Evolutionary conservation across 2,113 vertebrate genomes (phyloP), one percentile per base, ranked within the genome.

Genomic region (Zeus faber): DNA sequence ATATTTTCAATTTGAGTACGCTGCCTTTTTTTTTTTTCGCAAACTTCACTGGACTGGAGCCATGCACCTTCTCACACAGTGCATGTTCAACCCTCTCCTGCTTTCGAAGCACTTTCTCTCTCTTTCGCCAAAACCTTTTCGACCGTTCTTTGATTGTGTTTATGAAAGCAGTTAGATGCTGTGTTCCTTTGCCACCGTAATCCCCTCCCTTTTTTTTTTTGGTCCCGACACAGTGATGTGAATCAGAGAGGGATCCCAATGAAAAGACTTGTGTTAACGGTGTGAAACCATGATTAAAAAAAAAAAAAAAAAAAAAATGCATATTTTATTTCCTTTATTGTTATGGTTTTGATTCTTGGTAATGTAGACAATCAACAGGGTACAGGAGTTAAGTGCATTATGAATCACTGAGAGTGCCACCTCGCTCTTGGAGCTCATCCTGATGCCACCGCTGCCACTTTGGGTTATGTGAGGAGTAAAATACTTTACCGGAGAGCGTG

Each of bases 321-420:
- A 80, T 85, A 80, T 86, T 74, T 78, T 77, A 79, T 85, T 86
- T 81, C 77, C 33, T 84, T 85, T 84, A 79, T 65, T 79, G 62
- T 67, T 25, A 23, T 80, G 62, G n/a, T n/a, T 80, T 84, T 80
- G 71, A 80, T 85, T 82, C 76, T 63, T 44, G 63, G 71, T 85
- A 87, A 88, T 82, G 82, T 72, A 79, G 72, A 88, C 84, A 87
- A 87, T 88, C 81, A 86, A 76, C 73, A 79, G 77, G 75, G 79
- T 74, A 84, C 79, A 74, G 67, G 81, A 84, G 79, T 87, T 89
- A 89, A 90, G 80, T 88, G 81, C 82, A 89, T 90, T 88, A 89
- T 86, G 82, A 84, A 79, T 85, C 74, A 83, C 67, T 35, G 76
- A 49, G 60, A 73, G 80, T 84, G 76, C 72, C 82, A 81, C 79